phyloP scores from a whole-genome alignment of 2,888 invertebrate genomes.

The Bugula neritina region DNA sequence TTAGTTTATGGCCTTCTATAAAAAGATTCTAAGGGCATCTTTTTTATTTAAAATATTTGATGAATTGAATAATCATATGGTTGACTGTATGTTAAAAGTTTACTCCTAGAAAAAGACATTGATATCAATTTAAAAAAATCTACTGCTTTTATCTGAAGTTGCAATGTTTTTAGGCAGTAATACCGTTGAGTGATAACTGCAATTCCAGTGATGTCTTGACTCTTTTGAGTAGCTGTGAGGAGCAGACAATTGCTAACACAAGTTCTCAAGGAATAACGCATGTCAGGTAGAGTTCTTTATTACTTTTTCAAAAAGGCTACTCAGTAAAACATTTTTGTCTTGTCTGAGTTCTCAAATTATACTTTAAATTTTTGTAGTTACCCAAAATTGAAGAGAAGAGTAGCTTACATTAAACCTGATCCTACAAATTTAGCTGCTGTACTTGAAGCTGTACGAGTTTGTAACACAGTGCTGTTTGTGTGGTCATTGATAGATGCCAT shows the following conservation, averaged over 20 bases:
- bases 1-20: too few species aligned
- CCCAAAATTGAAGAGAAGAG: conserved; percentile 81
- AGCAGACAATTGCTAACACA: not conserved
- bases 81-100: too few species aligned
- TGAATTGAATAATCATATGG: too few species aligned
- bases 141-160: too few species aligned
- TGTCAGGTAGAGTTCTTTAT: conserved; percentile 8
- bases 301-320: not conserved
- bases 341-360: too few species aligned
- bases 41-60: too few species aligned
- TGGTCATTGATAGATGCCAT: conserved; percentile 59
- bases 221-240: not conserved
- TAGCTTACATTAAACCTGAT: conserved; percentile 71
- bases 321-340: not conserved
- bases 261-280: conserved; percentile 1
- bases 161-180: conserved; percentile 6
- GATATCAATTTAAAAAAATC: too few species aligned
- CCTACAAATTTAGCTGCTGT: conserved; percentile 68
- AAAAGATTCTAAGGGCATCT: too few species aligned
- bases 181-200: not conserved
- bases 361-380: conserved; percentile 63
- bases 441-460: conserved; percentile 57
- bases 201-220: not conserved
- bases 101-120: too few species aligned
- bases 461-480: conserved; percentile 76